These are phyloP conservation scores for Scaptomyza graminum DNA, from an alignment of 1,140 invertebrate species.

Conservation along the genomic window DNA sequence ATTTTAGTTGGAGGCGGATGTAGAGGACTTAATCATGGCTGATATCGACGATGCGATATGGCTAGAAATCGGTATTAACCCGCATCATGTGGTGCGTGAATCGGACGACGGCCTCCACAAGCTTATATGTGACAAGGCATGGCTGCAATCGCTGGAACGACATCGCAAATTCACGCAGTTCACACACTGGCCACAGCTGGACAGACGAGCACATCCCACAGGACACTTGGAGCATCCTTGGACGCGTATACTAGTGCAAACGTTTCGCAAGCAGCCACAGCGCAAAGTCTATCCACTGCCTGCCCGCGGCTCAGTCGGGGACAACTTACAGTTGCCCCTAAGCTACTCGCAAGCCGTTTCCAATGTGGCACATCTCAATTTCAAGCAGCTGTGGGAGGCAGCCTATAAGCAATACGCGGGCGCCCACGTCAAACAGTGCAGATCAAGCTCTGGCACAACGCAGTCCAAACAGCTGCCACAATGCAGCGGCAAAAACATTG, in stretches of 20 bases:
- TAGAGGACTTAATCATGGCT: constrained; percentile 42
- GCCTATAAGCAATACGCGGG: constrained; percentile 89
- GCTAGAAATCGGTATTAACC: constrained; percentile 87
- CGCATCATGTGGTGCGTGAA: constrained; percentile 87
- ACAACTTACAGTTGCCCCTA: constrained; percentile 85
- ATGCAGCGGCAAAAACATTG: neutral
- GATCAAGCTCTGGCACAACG: constrained; percentile 66
- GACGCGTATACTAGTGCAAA: constrained; percentile 72
- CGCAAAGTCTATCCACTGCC: constrained; percentile 89
- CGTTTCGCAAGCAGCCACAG: constrained; percentile 85
- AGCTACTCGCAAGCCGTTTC: constrained; percentile 91
- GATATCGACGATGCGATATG: constrained; percentile 83
- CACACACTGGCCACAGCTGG: constrained; percentile 79
- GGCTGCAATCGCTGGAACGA: constrained; percentile 88
- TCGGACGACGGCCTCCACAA: constrained; percentile 85
- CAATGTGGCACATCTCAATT: constrained; percentile 92
- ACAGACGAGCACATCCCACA: constrained; percentile 75
- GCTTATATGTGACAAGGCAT: constrained; percentile 87
- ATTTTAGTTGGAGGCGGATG: constrained; percentile 33
- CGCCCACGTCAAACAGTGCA: constrained; percentile 61
- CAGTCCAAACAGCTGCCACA: constrained; percentile 53
- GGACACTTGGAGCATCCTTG: constrained; percentile 70
- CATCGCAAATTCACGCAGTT: constrained; percentile 83
- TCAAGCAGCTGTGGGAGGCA: constrained; percentile 93
- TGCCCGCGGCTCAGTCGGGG: constrained; percentile 41